Evolutionary conservation across 2,888 invertebrate species (phyloP).

Genomic region (Nezara viridula): DNA sequence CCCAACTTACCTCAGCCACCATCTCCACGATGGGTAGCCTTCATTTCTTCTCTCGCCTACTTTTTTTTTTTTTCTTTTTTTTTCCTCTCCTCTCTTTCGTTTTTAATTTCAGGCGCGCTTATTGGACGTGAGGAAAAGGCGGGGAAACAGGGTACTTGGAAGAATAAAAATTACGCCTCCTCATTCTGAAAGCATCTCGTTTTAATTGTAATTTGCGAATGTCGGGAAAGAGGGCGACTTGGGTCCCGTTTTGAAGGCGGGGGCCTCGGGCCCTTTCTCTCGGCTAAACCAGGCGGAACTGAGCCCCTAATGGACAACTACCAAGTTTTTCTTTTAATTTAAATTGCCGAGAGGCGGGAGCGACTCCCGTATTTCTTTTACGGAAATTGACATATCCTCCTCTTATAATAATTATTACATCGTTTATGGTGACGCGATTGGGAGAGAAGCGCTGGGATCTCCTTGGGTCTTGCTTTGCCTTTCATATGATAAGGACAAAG

Average conservation of each 20-base stretch:
- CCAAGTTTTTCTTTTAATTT: conserved; percentile 4
- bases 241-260: not conserved
- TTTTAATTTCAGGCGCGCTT: conserved; percentile 46
- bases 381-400: not conserved
- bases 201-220: conserved; percentile 48
- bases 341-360: not conserved
- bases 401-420: not conserved
- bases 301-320: conserved; percentile 15
- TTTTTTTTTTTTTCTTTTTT: not conserved
- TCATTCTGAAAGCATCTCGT: conserved; percentile 46
- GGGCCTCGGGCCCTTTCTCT: not conserved
- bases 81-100: conserved; percentile 24
- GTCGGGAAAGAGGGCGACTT: conserved; percentile 18
- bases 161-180: conserved; percentile 46
- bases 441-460: no score
- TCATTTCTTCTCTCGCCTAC: conserved; percentile 39
- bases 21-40: conserved; percentile 39
- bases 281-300: conserved; percentile 22
- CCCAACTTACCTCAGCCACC: conserved; percentile 46
- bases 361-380: not conserved
- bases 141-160: conserved; percentile 33
- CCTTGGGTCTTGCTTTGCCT: no score
- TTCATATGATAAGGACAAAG: no score
- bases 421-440: no score
- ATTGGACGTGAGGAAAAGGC: conserved; percentile 47